phyloP scores from a whole-genome alignment of 2,888 invertebrate species.

The Trichopria drosophilae region DNA sequence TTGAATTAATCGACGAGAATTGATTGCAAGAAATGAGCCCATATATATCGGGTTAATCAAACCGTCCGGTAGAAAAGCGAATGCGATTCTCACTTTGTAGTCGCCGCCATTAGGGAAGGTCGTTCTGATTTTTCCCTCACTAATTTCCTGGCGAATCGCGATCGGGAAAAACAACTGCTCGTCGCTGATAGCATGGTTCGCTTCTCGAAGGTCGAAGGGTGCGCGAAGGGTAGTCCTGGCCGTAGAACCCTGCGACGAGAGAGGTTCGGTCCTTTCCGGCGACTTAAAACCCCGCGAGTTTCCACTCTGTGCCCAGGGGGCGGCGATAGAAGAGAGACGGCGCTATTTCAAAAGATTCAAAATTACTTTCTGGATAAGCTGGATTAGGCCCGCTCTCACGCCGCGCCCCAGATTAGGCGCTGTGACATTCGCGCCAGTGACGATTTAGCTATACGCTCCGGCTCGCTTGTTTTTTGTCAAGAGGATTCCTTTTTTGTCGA shows the following conservation, averaged over 20 bases:
- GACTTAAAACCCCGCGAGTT: slow-evolving; percentile 34
- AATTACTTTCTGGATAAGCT: slow-evolving; percentile 69
- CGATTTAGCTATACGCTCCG: slow-evolving; percentile 16
- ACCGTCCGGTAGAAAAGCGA: too few species aligned
- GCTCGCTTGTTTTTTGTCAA: slow-evolving; percentile 33
- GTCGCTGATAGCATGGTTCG: slow-evolving; percentile 41
- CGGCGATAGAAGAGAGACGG: slow-evolving; percentile 28
- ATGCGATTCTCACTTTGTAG: too few species aligned
- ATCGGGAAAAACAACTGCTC: slow-evolving; percentile 48
- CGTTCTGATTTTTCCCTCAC: slow-evolving; percentile 35
- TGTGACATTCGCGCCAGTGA: slow-evolving; percentile 46
- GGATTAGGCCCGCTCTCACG: slow-evolving; percentile 62
- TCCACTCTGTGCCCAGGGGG: slow-evolving; percentile 13
- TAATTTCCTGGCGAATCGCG: slow-evolving; percentile 44
- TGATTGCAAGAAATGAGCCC: too few species aligned
- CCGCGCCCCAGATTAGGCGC: slow-evolving; percentile 56
- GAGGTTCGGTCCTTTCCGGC: slow-evolving; percentile 38
- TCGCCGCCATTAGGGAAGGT: slow-evolving; percentile 7
- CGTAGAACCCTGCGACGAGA: too few species aligned
- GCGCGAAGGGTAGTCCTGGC: slow-evolving; percentile 23
- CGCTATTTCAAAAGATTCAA: slow-evolving; percentile 65
- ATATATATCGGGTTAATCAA: too few species aligned
- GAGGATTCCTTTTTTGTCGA: slow-evolving; percentile 11
- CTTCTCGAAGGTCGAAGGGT: slow-evolving; percentile 21
- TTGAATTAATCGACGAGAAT: too few species aligned